Evolutionary conservation across 2,113 vertebrate genomes (phyloP).

Genomic region (Pteropus alecto): DNA sequence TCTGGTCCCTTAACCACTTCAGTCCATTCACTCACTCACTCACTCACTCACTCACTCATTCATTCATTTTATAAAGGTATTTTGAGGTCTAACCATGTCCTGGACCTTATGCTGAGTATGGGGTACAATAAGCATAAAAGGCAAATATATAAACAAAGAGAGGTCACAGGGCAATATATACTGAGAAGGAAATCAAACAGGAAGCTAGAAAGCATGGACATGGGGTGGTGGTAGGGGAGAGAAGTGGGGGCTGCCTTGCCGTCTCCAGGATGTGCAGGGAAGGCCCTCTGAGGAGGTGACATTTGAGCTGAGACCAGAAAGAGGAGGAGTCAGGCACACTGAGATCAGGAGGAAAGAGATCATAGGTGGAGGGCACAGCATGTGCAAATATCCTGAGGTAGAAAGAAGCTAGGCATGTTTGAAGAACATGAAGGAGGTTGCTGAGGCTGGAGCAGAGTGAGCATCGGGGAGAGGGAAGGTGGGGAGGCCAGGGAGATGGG

Average conservation of each 20-base stretch:
- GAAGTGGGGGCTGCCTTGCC: background rate
- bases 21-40: background rate
- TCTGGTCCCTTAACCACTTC: background rate
- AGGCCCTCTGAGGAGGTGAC: background rate
- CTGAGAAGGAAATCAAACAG: background rate
- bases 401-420: background rate
- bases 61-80: background rate
- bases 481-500: background rate
- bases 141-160: background rate
- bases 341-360: background rate
- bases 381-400: background rate
- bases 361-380: background rate
- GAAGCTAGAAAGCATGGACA: background rate
- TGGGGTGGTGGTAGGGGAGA: background rate
- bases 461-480: accelerated
- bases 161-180: background rate
- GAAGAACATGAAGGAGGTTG: background rate
- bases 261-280: background rate
- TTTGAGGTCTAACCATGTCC: background rate
- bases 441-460: background rate
- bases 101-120: background rate
- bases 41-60: background rate
- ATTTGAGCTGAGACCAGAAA: background rate
- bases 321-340: background rate
- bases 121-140: background rate